Evolutionary conservation across 2,113 vertebrate genomes (phyloP).

Genomic region (Ivindomyrus marchei): DNA sequence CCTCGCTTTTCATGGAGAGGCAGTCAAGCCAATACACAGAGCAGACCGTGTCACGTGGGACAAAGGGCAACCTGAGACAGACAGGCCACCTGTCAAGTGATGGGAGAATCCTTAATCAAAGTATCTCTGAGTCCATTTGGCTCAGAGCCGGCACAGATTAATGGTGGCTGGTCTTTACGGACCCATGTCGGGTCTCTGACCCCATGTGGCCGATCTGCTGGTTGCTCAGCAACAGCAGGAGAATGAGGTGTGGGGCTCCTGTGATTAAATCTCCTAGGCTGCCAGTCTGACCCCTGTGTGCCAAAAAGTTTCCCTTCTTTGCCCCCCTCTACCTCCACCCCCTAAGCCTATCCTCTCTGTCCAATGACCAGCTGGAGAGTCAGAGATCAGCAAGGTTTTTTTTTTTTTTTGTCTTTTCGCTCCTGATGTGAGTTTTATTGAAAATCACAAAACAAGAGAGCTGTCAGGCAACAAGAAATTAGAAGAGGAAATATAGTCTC

Average conservation of each 20-base stretch:
- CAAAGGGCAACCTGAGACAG: conserved; percentile 50
- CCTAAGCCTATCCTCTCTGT: neutral
- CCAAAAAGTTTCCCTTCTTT: conserved; percentile 8
- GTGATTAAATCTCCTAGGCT: conserved; percentile 57
- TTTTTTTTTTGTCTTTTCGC: neutral
- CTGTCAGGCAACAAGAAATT: conserved; percentile 26
- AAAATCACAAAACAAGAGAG: conserved; percentile 12
- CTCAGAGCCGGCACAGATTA: conserved; percentile 53
- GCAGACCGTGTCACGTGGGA: conserved; percentile 36
- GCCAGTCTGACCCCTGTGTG: conserved; percentile 42
- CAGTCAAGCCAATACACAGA: conserved; percentile 24
- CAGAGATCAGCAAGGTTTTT: conserved; percentile 19
- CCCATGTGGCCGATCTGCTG: conserved; percentile 38
- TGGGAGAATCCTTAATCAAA: conserved; percentile 47
- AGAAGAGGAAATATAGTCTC: conserved; percentile 42
- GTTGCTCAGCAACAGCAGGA: conserved; percentile 58
- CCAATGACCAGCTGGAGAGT: conserved; percentile 19
- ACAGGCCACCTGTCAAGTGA: conserved; percentile 47
- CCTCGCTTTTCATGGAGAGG: conserved; percentile 16
- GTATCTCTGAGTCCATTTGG: conserved; percentile 39
- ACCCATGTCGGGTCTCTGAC: conserved; percentile 32
- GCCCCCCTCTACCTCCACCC: neutral
- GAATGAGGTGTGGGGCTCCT: conserved; percentile 40
- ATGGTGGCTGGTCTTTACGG: conserved; percentile 42
- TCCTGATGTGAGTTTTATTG: conserved; percentile 27